These are phyloP conservation scores for Stenolophus ochropezus DNA, from an alignment of 2,888 invertebrate genomes.

Conservation along the genomic window DNA sequence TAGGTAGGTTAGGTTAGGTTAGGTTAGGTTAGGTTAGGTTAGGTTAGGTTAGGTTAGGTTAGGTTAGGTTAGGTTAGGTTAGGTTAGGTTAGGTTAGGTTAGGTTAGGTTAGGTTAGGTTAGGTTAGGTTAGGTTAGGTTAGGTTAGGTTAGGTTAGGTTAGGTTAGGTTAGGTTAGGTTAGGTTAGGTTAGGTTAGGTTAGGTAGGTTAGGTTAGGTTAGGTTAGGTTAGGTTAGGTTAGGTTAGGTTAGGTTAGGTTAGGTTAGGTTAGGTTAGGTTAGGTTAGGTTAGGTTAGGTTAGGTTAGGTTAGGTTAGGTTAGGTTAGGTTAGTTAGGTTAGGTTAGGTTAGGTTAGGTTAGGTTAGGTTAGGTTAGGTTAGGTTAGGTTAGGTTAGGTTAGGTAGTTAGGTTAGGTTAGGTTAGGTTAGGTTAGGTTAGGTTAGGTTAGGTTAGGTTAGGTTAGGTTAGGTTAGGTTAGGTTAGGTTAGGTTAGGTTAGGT, in stretches of 20 bases:
- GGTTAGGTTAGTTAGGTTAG: slow-evolving; percentile 62
- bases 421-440: slow-evolving; percentile 26
- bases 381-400: slow-evolving; percentile 34
- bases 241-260: slow-evolving; percentile 58
- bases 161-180: slow-evolving; percentile 16
- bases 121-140: slow-evolving; percentile 57
- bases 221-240: slow-evolving; percentile 50
- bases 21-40: slow-evolving; percentile 56
- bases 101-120: neutral
- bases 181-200: slow-evolving; percentile 34
- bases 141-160: slow-evolving; percentile 46
- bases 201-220: slow-evolving; percentile 49
- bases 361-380: slow-evolving; percentile 34
- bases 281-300: slow-evolving; percentile 63
- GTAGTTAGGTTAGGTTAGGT: slow-evolving; percentile 27
- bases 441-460: slow-evolving; percentile 32
- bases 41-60: slow-evolving; percentile 39
- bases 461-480: slow-evolving; percentile 23
- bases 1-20: slow-evolving; percentile 41
- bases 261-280: slow-evolving; percentile 61
- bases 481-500: too few relatives aligned
- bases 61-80: slow-evolving; percentile 5
- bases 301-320: slow-evolving; percentile 63
- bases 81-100: too few relatives aligned
- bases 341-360: slow-evolving; percentile 31